Evolutionary conservation across 2,113 vertebrate species (phyloP), one percentile per base, ranked within the genome.

Genomic region (Sminthopsis crassicaudata): DNA sequence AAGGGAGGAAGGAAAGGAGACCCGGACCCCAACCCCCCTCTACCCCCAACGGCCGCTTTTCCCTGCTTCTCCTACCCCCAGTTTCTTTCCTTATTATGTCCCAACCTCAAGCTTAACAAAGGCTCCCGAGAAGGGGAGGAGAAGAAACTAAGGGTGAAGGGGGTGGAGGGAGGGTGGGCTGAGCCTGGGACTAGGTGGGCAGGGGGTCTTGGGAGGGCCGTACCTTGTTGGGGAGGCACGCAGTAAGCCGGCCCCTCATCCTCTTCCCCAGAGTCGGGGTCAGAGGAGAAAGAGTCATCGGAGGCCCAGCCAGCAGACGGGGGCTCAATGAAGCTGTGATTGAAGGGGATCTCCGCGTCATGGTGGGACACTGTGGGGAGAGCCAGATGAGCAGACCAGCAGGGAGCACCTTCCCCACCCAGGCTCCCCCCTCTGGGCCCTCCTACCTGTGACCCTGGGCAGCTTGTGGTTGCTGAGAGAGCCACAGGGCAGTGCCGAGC

Each of bases 271-370:
- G 98, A 99, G 96, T 99, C 99, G 0, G 99, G 99, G 89, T 98
- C 98, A 8, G 99, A 99, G 89, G 99, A 99, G 96, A 99, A 99
- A 42, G 99, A 99, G 94, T 99, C 99, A 23, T 99, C 99, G 0
- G 99, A 99, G 94, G 99, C 98, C 99, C 99, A 99, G 1, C 99
- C 99, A 0, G 99, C 98, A 0, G 99, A 99, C 0, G 99, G 99
- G 0, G 99, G 98, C 98, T 99, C 99, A 0, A 99, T 99, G 98
- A 99, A 99, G 98, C 99, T 99, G 98, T 99, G 99, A 98, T 99
- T 99, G 98, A 99, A 99, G 92, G 99, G 99, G 91, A 99, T 98
- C 97, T 99, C 99, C 0, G 99, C 97, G 91, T 99, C 99, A 3
- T 99, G 99, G 95, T 99, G 99, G 50, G 99, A 99, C 30, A 99